Percentiles rank a stretch among this genome's conserved stretches.
phyloP scores from a whole-genome alignment of 1,140 invertebrate species.

The Drosophila tani region DNA sequence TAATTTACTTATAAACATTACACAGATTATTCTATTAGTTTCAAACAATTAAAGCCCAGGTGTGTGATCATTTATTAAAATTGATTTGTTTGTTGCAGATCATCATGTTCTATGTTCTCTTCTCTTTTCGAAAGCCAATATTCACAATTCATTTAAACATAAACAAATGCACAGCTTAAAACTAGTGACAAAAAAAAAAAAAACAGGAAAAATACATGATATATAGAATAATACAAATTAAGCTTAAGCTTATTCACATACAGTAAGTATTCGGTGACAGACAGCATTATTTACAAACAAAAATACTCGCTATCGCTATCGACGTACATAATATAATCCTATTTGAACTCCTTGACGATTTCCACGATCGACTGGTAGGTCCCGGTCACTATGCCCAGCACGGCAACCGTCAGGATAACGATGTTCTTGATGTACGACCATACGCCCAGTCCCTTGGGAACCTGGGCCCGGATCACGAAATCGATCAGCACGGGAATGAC shows the following conservation, averaged over 20 bases:
- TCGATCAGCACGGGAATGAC: slow-evolving; percentile 96
- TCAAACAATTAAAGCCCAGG: slow-evolving; percentile 9
- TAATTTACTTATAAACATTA: slow-evolving; percentile 2
- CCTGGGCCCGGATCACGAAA: slow-evolving; percentile 87
- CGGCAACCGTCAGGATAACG: slow-evolving; percentile 89
- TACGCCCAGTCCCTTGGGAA: slow-evolving; percentile 84
- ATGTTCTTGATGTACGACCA: slow-evolving; percentile 87
- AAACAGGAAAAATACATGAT: slow-evolving; percentile 30
- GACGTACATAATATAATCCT: slow-evolving; percentile 1
- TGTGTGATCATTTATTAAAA: slow-evolving; percentile 72
- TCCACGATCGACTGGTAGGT: slow-evolving; percentile 89
- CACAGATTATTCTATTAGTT: slow-evolving; percentile 1
- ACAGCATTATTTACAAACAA: slow-evolving; percentile 54
- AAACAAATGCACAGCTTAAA: slow-evolving; percentile 61
- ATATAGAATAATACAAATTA: slow-evolving; percentile 24
- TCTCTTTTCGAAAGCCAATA: slow-evolving; percentile 26
- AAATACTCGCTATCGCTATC: slow-evolving; percentile 41
- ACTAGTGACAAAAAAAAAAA: slow-evolving; percentile 53
- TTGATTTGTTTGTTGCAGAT: slow-evolving; percentile 32
- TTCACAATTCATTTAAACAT: slow-evolving; percentile 43
- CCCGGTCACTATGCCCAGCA: slow-evolving; percentile 90
- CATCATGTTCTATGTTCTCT: slow-evolving; percentile 6
- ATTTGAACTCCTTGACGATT: slow-evolving; percentile 87
- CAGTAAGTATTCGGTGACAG: slow-evolving; percentile 26
- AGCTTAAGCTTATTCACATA: slow-evolving; percentile 57